A percentile compares a stretch with the other conserved stretches of the same genome.
Conservation (phyloP, 2,113 vertebrate genomes). For the Alouatta palliata region DNA sequence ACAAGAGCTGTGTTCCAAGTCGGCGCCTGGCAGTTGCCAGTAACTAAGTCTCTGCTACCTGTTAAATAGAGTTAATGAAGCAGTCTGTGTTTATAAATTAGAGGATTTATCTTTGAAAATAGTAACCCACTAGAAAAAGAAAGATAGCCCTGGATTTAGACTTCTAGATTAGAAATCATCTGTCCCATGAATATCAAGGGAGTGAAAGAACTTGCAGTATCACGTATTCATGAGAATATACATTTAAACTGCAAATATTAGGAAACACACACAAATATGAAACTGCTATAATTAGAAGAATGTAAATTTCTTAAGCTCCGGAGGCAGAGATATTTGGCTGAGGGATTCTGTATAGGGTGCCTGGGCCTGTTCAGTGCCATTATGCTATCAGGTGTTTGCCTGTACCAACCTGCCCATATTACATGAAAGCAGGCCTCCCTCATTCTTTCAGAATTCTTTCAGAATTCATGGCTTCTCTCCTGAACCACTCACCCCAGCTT, state of each 20-base stretch:
- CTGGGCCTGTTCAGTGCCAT: conserved; percentile 66
- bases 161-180: conserved; percentile 48
- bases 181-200: background rate
- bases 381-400: conserved; percentile 70
- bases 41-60: conserved; percentile 68
- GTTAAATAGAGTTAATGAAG: conserved; percentile 69
- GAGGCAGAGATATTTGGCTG: conserved; percentile 45
- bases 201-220: background rate
- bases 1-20: conserved; percentile 48
- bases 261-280: conserved; percentile 45
- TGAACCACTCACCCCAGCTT: conserved; percentile 70
- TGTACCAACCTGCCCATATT: conserved; percentile 70
- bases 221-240: background rate
- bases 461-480: conserved; percentile 65
- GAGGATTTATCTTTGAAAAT: conserved; percentile 62
- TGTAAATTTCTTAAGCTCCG: conserved; percentile 44
- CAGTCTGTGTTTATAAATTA: conserved; percentile 62
- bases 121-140: conserved; percentile 40
- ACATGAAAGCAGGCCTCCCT: conserved; percentile 64
- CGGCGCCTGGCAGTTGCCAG: conserved; percentile 51
- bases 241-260: conserved; percentile 43
- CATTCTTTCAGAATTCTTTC: conserved; percentile 73
- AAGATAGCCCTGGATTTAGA: conserved; percentile 46
- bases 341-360: conserved; percentile 50
- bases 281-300: conserved; percentile 57